A percentile compares a stretch with the other conserved stretches of the same genome.
Evolutionary conservation across 37 sponge, comb jelly and placozoan species (phyloP).

Genomic region (Axinella damicornis): DNA sequence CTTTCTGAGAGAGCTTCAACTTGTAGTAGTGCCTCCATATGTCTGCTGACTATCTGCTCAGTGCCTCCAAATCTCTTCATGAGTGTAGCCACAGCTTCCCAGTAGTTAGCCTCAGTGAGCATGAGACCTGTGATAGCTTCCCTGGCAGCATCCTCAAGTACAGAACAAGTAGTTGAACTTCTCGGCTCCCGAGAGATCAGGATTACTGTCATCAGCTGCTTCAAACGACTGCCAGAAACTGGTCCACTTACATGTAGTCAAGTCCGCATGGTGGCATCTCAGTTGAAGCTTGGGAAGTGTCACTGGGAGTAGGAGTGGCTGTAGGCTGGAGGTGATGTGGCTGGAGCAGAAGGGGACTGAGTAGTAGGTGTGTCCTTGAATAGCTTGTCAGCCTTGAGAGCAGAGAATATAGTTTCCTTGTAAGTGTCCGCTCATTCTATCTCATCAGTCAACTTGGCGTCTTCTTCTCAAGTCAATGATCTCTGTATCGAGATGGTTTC

Average conservation of each 20-base stretch:
- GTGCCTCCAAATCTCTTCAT: constrained; percentile 51
- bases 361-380: background rate
- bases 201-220: constrained; percentile 12
- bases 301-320: background rate
- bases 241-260: constrained; percentile 51
- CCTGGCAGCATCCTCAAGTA: constrained; percentile 23
- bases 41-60: constrained; percentile 34
- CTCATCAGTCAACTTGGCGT: too few relatives aligned
- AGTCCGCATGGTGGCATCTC: constrained; percentile 14
- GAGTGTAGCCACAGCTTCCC: constrained; percentile 15
- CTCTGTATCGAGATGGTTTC: too few relatives aligned
- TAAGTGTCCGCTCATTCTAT: too few relatives aligned
- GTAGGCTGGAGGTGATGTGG: background rate
- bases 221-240: constrained; percentile 44
- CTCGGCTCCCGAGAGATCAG: too few relatives aligned
- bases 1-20: constrained; percentile 35
- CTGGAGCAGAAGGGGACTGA: background rate
- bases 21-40: constrained; percentile 52
- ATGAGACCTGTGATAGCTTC: constrained; percentile 43
- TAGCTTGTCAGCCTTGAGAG: constrained; percentile 7
- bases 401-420: too few relatives aligned
- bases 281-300: constrained; percentile 47
- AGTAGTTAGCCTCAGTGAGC: constrained; percentile 36
- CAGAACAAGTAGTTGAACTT: constrained; percentile 45
- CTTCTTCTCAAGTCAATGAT: too few relatives aligned